A percentile compares a stretch with the other conserved stretches of the same genome.
Conservation (phyloP, 2,888 invertebrate genomes). For the Luperina nickerlii region DNA sequence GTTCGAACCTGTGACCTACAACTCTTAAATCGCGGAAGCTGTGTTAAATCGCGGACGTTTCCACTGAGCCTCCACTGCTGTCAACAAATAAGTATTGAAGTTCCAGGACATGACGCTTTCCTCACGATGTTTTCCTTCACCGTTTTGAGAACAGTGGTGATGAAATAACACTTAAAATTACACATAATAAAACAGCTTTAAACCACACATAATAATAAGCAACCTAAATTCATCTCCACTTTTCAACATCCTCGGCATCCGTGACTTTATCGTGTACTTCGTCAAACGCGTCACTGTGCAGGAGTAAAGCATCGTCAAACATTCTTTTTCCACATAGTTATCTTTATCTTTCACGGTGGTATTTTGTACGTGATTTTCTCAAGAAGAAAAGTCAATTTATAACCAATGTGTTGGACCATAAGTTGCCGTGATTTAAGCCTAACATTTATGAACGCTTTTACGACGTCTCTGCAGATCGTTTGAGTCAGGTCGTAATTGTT, state of each 20-base stretch:
- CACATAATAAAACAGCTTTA: background rate
- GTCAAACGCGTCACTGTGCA: conserved; percentile 11
- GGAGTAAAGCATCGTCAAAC: conserved; percentile 11
- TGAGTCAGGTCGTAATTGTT: conserved; percentile 2
- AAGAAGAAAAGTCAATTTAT: background rate
- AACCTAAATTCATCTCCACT: conserved; percentile 11
- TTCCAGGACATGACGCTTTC: too few species aligned
- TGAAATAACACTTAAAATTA: background rate
- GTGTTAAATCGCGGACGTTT: too few species aligned
- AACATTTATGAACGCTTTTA: conserved; percentile 30
- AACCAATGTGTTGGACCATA: conserved; percentile 8
- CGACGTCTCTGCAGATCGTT: conserved; percentile 10
- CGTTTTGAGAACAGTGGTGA: too few species aligned
- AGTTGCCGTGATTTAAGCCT: background rate
- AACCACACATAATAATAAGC: background rate
- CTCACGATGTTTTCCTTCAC: too few species aligned
- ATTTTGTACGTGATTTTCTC: background rate
- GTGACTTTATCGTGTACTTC: conserved; percentile 4
- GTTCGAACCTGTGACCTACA: too few species aligned
- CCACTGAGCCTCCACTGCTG: too few species aligned
- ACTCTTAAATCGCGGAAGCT: too few species aligned
- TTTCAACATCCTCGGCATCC: background rate
- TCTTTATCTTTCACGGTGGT: conserved; percentile 1
- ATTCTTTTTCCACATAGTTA: background rate
- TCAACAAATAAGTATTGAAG: too few species aligned